Conservation (phyloP, 1,140 invertebrate genomes). For the Rhagoletis zephyria region DNA sequence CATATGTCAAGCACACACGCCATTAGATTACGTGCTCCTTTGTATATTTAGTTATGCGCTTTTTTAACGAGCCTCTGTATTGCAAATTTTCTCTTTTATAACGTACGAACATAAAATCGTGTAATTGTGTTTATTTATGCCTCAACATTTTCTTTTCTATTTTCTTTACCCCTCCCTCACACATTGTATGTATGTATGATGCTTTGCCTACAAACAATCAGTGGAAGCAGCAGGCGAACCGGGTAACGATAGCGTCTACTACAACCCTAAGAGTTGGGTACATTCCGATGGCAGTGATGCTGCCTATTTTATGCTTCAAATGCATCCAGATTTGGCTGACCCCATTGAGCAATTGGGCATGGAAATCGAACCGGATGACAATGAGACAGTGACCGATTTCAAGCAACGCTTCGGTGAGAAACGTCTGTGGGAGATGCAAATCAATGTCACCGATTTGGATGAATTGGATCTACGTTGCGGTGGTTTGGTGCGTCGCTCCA, state of each 20-base stretch:
- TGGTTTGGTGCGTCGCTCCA: constrained; percentile 78
- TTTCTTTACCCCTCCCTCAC: neutral
- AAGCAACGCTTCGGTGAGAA: constrained; percentile 79
- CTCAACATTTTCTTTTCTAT: neutral
- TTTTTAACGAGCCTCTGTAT: constrained; percentile 5
- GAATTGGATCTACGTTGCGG: constrained; percentile 82
- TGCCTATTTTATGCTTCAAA: constrained; percentile 78
- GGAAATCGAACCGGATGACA: constrained; percentile 80
- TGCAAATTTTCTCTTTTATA: neutral
- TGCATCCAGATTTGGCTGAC: constrained; percentile 81
- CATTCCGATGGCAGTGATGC: constrained; percentile 73
- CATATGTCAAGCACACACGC: neutral
- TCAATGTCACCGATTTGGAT: constrained; percentile 81
- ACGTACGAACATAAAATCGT: neutral
- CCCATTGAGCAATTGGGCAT: constrained; percentile 82
- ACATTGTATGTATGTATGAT: constrained; percentile 1
- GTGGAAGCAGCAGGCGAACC: constrained; percentile 29
- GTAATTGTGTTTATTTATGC: neutral
- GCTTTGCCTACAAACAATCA: neutral
- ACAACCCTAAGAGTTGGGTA: constrained; percentile 64
- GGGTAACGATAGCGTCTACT: neutral
- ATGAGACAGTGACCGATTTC: constrained; percentile 79
- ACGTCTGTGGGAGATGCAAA: constrained; percentile 77
- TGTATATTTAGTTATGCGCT: constrained; percentile 29
- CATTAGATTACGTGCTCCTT: neutral